Evolutionary conservation across 2,113 vertebrate genomes (phyloP).

Genomic region (Scopus umbretta): DNA sequence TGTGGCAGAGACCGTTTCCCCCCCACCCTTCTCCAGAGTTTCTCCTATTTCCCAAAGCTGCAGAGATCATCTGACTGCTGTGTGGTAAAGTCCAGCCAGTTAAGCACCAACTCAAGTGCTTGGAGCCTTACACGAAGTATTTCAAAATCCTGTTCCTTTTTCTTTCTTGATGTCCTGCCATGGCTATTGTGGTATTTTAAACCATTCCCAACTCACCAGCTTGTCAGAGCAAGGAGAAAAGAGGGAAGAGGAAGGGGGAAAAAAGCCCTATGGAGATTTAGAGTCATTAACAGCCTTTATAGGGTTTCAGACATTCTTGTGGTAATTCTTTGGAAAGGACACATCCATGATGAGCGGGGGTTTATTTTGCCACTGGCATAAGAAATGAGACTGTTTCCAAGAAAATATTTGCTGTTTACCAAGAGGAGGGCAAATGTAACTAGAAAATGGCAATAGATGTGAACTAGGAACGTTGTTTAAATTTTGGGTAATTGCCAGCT

Average conservation of each 20-base stretch:
- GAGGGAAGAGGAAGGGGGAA: not conserved
- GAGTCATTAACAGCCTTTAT: conserved; percentile 51
- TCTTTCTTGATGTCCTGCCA: conserved; percentile 64
- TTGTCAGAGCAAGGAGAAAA: conserved; percentile 22
- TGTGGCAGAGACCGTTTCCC: conserved; percentile 50
- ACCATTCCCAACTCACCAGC: conserved; percentile 59
- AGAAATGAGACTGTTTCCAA: conserved; percentile 25
- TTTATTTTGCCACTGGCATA: conserved; percentile 50
- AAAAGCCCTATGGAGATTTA: conserved; percentile 39
- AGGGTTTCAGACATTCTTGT: conserved; percentile 58
- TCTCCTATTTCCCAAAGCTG: conserved; percentile 62
- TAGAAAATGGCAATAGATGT: not conserved
- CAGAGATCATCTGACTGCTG: conserved; percentile 52
- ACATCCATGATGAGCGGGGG: conserved; percentile 2
- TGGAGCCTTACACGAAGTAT: conserved; percentile 25
- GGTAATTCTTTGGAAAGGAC: conserved; percentile 47
- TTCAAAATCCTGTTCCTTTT: conserved; percentile 50
- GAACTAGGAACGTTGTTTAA: not conserved
- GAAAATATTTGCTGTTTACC: conserved; percentile 40
- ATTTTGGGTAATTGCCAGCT: not conserved
- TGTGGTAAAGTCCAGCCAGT: not conserved
- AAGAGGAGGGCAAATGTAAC: not conserved
- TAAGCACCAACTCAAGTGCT: conserved; percentile 32
- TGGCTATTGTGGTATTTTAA: conserved; percentile 55
- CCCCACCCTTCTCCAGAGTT: conserved; percentile 46